Base-by-base conservation (phyloP, 1,140 invertebrate genomes). In the Drosophila orosa region DNA sequence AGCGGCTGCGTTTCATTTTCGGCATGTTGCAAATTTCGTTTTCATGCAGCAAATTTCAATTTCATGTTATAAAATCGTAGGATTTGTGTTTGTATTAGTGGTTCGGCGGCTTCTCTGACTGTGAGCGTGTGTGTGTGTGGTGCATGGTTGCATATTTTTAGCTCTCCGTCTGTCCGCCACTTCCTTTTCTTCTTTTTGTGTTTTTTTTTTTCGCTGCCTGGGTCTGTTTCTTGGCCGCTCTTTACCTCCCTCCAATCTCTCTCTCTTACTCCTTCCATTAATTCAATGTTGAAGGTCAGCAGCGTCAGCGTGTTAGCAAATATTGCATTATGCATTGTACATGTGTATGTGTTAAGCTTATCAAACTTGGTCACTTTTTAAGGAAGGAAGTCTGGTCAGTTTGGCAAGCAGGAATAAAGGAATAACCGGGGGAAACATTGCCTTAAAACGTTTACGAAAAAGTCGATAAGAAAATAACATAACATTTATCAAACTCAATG, bases 251-350 rank as follows among this genome's bases (percentile, higher is more conserved):
- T 27, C 27, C 45, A 15, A 9, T 42, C 68, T 60, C 72, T 42
- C 68, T 60, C 72, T 37, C 19, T 40, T 52, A 15, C 75, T 67
- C 69, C 72, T 59, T 68, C 37, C 68, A 37, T 25, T 59, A 74
- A 85, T 83, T 80, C 80, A 65, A 86, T 86, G 74, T 86, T 86
- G 83, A 87, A 87, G 83, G 83, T 87, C 83, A 87, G 84, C 83
- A 87, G 89, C 84, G 83, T 87, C 83, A 87, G 84, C 83, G 61
- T 83, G 83, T 83, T 87, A 89, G 80, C 71, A 68, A 80, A 87
- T 83, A 89, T 87, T 89, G 62, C 75, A 83, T 82, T 79, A 77
- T 68, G 48, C 29, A 72, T 67, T 52, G n/a, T 68, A 66, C 66
- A 73, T 71, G 48, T 71, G 52, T 40, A 25, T 69, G n/a, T 12